These are phyloP conservation scores for Pedicia rivosa DNA, from an alignment of 2,888 invertebrate species.

Conservation along the genomic window DNA sequence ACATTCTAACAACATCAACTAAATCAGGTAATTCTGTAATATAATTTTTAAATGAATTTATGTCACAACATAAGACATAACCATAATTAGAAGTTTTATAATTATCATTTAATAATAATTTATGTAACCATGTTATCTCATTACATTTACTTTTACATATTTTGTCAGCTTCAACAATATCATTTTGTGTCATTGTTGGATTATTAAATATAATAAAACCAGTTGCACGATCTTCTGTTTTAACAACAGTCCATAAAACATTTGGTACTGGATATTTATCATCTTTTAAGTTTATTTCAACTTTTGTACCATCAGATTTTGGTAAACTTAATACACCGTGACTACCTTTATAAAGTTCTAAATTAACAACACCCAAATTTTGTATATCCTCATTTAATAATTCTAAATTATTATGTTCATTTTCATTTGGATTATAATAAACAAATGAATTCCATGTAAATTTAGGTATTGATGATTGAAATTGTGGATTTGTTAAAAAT, in stretches of 20 bases:
- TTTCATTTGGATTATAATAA: constrained; percentile 14
- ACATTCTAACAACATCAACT: constrained; percentile 1
- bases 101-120: not conserved
- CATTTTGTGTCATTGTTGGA: constrained; percentile 10
- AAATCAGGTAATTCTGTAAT: constrained; percentile 1
- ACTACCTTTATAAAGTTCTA: constrained; percentile 19
- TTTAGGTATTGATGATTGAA: constrained; percentile 16
- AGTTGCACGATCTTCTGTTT: constrained; percentile 13
- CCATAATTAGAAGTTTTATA: constrained; percentile 1
- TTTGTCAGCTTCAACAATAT: constrained; percentile 10
- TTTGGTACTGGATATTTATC: constrained; percentile 19
- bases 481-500: constrained; percentile 16
- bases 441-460: constrained; percentile 20
- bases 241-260: constrained; percentile 18
- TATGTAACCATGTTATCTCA: constrained; percentile 15
- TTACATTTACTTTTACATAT: constrained; percentile 18
- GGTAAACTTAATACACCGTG: constrained; percentile 15
- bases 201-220: constrained; percentile 18
- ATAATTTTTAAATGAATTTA: not conserved
- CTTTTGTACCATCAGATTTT: constrained; percentile 12
- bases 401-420: constrained; percentile 13
- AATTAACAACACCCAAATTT: constrained; percentile 9
- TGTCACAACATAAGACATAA: constrained; percentile 1
- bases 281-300: constrained; percentile 16
- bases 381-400: constrained; percentile 16